phyloP scores from a whole-genome alignment of 2,888 invertebrate species.

The Dasysyrphus tricinctus region DNA sequence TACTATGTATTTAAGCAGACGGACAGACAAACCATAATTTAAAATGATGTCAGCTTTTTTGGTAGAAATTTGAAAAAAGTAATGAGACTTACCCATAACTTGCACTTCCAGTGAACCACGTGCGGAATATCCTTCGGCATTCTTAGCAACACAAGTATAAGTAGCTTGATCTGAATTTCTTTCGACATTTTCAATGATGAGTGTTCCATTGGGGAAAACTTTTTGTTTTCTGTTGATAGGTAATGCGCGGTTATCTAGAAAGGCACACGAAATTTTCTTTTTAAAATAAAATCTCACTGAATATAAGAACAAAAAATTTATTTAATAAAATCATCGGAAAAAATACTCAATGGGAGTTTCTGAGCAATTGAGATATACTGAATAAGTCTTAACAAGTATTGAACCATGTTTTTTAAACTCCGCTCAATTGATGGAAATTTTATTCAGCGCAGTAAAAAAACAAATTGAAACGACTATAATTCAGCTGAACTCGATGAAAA shows the following conservation, averaged over 20 bases:
- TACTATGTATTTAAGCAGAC: constrained; percentile 41
- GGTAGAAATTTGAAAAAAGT: neutral
- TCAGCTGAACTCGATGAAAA: too few species aligned
- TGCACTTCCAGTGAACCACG: constrained; percentile 95
- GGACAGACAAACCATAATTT: constrained; percentile 40
- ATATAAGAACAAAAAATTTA: too few species aligned
- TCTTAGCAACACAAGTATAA: constrained; percentile 96
- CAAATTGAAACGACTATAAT: too few species aligned
- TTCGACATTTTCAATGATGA: constrained; percentile 97
- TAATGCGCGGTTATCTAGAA: constrained; percentile 89
- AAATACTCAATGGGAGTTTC: too few species aligned
- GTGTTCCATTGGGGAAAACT: constrained; percentile 95
- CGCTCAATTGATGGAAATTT: too few species aligned
- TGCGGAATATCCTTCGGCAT: constrained; percentile 95
- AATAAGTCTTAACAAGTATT: too few species aligned
- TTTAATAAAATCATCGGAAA: too few species aligned
- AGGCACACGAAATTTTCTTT: neutral
- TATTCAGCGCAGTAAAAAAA: too few species aligned
- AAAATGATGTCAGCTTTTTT: constrained; percentile 54
- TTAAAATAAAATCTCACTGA: too few species aligned
- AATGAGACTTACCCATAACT: constrained; percentile 95
- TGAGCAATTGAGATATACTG: too few species aligned
- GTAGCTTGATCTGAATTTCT: constrained; percentile 95
- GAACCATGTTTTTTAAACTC: too few species aligned
- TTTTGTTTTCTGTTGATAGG: constrained; percentile 98